Evolutionary conservation across 2,888 invertebrate genomes (phyloP).

Genomic region (Miltochrista miniata): DNA sequence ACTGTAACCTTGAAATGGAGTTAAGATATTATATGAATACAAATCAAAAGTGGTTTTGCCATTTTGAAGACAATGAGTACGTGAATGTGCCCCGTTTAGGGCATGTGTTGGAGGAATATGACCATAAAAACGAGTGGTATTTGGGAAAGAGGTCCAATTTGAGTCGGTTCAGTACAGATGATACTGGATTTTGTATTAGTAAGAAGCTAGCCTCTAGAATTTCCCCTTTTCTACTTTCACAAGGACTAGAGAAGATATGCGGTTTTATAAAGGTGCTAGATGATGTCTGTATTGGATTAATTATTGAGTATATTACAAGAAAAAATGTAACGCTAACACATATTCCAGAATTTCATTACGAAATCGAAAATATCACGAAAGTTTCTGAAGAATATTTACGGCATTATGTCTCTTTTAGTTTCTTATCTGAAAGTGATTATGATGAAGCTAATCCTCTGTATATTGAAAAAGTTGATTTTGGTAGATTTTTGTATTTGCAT

Average conservation of each 20-base stretch:
- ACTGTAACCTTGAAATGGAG: no score
- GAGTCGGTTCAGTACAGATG: no score
- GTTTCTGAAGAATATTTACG: neutral
- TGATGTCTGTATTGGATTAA: constrained; percentile 1
- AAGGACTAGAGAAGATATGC: neutral
- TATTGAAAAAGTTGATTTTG: neutral
- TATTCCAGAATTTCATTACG: constrained; percentile 2
- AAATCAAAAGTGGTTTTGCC: no score
- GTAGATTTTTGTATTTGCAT: constrained; percentile 4
- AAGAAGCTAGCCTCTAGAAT: neutral
- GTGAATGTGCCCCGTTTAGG: no score
- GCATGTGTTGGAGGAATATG: no score
- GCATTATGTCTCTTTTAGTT: neutral
- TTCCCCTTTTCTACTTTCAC: neutral
- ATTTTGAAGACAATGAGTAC: no score
- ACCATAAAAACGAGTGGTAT: no score
- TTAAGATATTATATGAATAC: no score
- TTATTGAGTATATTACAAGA: neutral
- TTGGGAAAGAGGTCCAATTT: no score
- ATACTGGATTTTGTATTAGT: neutral
- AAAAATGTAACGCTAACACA: neutral
- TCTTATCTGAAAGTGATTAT: neutral
- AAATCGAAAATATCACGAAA: constrained; percentile 1
- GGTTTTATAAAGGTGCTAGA: neutral
- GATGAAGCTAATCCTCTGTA: neutral